phyloP scores from a whole-genome alignment of 2,113 vertebrate species.

The Vireo altiloquus region DNA sequence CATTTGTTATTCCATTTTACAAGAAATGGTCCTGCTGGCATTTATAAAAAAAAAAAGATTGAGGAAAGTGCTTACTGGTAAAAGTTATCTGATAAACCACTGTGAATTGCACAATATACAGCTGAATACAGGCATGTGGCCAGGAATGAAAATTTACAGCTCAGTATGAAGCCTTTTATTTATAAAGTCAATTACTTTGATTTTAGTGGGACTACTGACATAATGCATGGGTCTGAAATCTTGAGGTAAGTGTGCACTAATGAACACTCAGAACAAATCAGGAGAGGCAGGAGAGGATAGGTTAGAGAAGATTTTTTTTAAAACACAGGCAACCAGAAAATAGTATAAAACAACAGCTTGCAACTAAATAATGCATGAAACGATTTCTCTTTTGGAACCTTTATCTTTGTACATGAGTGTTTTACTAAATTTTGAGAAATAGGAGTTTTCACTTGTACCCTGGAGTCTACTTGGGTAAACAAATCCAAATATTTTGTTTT shows the following conservation, averaged over 20 bases:
- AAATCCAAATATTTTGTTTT: not conserved
- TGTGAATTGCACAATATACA: not conserved
- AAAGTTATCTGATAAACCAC: not conserved
- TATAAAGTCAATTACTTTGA: not conserved
- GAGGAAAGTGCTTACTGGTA: not conserved
- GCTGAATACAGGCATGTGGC: not conserved
- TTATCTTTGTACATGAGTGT: not conserved
- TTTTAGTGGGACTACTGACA: not conserved
- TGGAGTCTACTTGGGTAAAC: not conserved
- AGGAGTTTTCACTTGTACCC: not conserved
- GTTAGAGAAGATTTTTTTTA: not conserved
- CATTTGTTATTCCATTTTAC: not conserved
- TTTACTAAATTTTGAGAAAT: not conserved
- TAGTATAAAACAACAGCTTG: not conserved
- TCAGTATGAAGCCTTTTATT: not conserved
- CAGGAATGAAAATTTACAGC: not conserved
- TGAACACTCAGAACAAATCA: not conserved
- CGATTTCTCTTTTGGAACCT: not conserved
- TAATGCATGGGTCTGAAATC: not conserved
- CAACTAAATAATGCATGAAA: not conserved
- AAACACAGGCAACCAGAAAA: not conserved
- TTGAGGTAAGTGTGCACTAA: not conserved
- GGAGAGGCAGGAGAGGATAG: not conserved
- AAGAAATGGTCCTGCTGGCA: not conserved
- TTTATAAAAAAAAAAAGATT: not conserved